Base-by-base conservation (phyloP, 2,113 vertebrate genomes). In the Callipepla californica region DNA sequence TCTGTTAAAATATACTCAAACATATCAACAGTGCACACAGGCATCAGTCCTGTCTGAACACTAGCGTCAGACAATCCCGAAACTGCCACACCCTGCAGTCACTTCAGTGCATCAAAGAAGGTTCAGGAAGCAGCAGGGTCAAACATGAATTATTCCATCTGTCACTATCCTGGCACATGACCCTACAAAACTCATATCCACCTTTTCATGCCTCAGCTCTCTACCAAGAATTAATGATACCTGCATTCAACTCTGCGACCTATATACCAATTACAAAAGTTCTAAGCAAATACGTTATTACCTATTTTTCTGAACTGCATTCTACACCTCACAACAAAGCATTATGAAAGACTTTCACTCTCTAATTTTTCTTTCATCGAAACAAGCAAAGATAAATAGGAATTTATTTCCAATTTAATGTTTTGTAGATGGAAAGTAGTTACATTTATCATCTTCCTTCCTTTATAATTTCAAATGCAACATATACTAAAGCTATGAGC, bases 381-480 rank as follows among this genome's bases (percentile, higher is more conserved):
- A 36, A 36, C 36, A 36, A 36, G 36, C 36, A 36, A 91, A 82
- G 70, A 92, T 80, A 83, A 85, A 77, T 28, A 32, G 38, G 30
- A 80, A 87, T 90, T 91, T 76, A 90, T 80, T 90, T 90, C 59
- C 38, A 74, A 77, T 93, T 83, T 96, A 96, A 87, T 83, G 55
- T 57, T 77, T 75, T 30, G 7, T 6, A 88, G 68, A 72, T 85
- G 50, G 80, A 68, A 94, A 80, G n/a, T 19, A 19, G 79, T 82
- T 74, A 68, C 32, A 87, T 81, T 91, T 38, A 57, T 92, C 82
- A 67, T 79, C 70, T 61, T 51, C 80, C 69, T 84, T 34, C 73
- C 25, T 51, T 48, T 88, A 75, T 40, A 38, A 47, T 75, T 85
- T 89, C 77, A 85, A 20, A 32, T 76, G 48, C 48, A 84, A 81